Percentiles rank a stretch among this genome's conserved stretches.
These are phyloP conservation scores for Cercopithecus mona DNA, from an alignment of 2,113 vertebrate species.

Conservation along the genomic window DNA sequence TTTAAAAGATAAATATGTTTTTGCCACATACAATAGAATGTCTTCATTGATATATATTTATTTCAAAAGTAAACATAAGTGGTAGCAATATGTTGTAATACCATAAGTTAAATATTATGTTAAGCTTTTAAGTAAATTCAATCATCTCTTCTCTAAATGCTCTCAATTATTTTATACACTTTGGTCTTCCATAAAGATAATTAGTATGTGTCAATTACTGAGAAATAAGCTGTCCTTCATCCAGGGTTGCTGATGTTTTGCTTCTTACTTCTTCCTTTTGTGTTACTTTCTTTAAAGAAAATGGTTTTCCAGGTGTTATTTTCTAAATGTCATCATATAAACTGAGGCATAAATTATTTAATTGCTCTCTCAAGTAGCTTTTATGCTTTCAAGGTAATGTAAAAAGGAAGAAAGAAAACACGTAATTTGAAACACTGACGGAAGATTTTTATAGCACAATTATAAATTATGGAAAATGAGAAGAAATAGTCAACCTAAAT, in stretches of 20 bases:
- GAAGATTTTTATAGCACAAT: not conserved
- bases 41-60: not conserved
- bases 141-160: not conserved
- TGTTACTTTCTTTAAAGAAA: not conserved
- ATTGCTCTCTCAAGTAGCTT: conserved; percentile 45
- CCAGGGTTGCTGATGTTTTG: not conserved
- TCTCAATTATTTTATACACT: not conserved
- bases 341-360: conserved; percentile 13
- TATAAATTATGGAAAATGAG: not conserved
- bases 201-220: not conserved
- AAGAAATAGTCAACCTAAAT: not conserved
- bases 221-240: not conserved
- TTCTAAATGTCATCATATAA: conserved; percentile 29
- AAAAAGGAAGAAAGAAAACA: conserved; percentile 35
- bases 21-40: not conserved
- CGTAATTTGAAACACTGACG: not conserved
- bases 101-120: not conserved
- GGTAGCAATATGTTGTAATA: not conserved
- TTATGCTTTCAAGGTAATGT: not conserved
- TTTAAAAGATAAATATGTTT: conserved; percentile 47
- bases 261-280: not conserved
- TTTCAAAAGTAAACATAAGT: conserved; percentile 30
- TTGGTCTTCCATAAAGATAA: not conserved
- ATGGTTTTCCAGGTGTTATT: not conserved
- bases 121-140: not conserved